Conservation (phyloP, 2,113 vertebrate genomes). For the Setophaga petechia region DNA sequence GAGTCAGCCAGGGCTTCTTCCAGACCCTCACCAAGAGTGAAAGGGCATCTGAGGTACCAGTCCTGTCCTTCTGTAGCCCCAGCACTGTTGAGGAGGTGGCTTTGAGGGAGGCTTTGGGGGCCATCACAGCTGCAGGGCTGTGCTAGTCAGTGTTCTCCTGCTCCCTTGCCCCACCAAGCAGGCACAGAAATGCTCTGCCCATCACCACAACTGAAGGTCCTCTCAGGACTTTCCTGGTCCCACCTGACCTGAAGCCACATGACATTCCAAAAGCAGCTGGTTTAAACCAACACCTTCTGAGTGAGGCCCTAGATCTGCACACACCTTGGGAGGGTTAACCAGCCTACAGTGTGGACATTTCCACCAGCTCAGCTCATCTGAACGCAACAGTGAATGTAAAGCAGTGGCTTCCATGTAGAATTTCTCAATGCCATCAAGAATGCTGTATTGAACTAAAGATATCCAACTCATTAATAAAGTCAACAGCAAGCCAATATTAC, state of each 20-base stretch:
- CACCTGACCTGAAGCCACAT: neutral
- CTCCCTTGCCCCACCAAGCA: neutral
- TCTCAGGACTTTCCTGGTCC: neutral
- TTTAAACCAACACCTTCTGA: neutral
- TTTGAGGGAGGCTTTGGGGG: neutral
- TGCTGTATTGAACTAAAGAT: slow-evolving; percentile 50
- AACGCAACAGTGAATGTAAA: slow-evolving; percentile 36
- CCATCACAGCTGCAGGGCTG: neutral
- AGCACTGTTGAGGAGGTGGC: accelerated
- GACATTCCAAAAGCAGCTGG: neutral
- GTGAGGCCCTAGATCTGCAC: too few relatives aligned
- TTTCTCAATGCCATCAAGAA: slow-evolving; percentile 10
- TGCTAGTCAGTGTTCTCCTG: neutral
- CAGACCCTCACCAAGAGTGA: accelerated
- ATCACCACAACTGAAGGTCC: accelerated
- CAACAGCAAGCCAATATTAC: neutral
- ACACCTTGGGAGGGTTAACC: neutral
- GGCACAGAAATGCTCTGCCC: neutral
- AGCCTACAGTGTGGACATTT: neutral
- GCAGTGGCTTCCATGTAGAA: slow-evolving; percentile 5
- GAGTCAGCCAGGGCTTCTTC: neutral
- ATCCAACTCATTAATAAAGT: neutral
- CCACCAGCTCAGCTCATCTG: slow-evolving; percentile 39
- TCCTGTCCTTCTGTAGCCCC: accelerated
- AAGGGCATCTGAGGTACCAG: neutral